These are phyloP conservation scores for Petromus typicus DNA, from an alignment of 2,113 vertebrate species.

Conservation along the genomic window DNA sequence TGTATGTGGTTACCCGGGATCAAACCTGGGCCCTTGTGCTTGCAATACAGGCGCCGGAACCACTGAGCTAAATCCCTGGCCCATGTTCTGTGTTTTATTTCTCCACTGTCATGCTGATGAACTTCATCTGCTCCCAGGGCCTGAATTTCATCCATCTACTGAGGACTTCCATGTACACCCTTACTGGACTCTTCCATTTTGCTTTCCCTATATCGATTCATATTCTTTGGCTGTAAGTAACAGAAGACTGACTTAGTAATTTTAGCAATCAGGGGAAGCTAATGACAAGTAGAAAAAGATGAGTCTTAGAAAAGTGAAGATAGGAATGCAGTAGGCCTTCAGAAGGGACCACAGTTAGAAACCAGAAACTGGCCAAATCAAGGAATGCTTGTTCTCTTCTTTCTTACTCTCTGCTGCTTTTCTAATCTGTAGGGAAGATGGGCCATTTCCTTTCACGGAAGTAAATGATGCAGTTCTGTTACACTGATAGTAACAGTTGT, in stretches of 20 bases:
- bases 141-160: not conserved
- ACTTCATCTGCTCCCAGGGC: not conserved
- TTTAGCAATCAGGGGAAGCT: constrained; percentile 18
- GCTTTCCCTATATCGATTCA: not conserved
- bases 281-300: not conserved
- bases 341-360: not conserved
- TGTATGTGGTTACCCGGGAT: too few relatives aligned
- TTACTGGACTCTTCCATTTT: not conserved
- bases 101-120: not conserved
- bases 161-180: not conserved
- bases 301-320: not conserved
- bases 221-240: not conserved
- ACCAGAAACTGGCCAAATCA: not conserved
- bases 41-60: too few relatives aligned
- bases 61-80: too few relatives aligned
- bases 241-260: not conserved
- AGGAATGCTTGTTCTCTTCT: not conserved
- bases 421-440: not conserved
- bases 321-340: not conserved
- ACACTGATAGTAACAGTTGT: not conserved
- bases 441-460: constrained; percentile 5
- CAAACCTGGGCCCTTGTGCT: too few relatives aligned
- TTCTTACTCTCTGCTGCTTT: not conserved
- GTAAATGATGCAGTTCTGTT: not conserved
- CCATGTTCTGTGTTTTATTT: too few relatives aligned